These are phyloP conservation scores for Musca domestica DNA, from an alignment of 1,140 invertebrate species.

Conservation along the genomic window DNA sequence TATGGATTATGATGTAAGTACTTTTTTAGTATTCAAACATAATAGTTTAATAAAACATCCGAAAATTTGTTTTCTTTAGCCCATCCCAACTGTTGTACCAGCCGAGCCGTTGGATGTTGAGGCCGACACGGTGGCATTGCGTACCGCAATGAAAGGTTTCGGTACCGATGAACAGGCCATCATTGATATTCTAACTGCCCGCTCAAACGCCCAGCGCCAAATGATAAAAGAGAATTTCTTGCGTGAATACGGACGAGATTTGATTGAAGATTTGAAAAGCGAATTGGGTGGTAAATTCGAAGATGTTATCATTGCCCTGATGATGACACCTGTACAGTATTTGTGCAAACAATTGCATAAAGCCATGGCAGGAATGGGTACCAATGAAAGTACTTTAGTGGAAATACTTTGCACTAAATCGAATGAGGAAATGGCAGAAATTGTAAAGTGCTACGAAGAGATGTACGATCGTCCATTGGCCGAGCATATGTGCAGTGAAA, in stretches of 20 bases:
- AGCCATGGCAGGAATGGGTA: too few species aligned
- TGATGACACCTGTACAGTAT: conserved; percentile 68
- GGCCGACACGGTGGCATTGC: conserved; percentile 66
- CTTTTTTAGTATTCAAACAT: not conserved
- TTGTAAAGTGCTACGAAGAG: conserved; percentile 66
- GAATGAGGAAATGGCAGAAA: conserved; percentile 65
- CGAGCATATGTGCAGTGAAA: conserved; percentile 74
- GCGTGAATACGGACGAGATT: conserved; percentile 73
- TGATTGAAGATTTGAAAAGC: conserved; percentile 71
- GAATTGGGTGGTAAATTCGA: conserved; percentile 77
- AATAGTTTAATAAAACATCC: not conserved
- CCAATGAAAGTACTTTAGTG: too few species aligned
- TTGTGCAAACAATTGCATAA: too few species aligned
- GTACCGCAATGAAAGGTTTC: conserved; percentile 75
- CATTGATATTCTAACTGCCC: conserved; percentile 64
- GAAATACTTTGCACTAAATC: too few species aligned
- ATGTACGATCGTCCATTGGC: conserved; percentile 71
- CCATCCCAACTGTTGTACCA: conserved; percentile 63
- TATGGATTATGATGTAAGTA: conserved; percentile 17
- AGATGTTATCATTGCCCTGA: conserved; percentile 73
- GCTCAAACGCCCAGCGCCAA: conserved; percentile 67
- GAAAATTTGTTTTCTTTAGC: conserved; percentile 40
- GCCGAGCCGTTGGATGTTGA: conserved; percentile 63
- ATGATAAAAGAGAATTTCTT: conserved; percentile 68
- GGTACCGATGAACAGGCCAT: conserved; percentile 81